phyloP scores from a whole-genome alignment of 1,140 invertebrate genomes.

The Platorchestia sp. region DNA sequence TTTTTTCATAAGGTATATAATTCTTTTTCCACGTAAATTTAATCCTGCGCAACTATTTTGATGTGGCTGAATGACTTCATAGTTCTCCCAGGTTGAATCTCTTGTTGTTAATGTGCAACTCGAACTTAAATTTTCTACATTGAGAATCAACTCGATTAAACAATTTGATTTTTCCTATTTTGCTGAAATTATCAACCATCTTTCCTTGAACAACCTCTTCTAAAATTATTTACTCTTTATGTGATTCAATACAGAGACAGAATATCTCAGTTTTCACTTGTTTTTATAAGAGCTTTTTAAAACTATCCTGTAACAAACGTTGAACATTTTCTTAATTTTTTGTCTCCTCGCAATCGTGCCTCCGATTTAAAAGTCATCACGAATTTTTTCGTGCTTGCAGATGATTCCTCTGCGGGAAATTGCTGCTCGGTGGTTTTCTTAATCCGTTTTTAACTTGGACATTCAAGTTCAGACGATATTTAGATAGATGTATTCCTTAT shows the following conservation, averaged over 20 bases:
- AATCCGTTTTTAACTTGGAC: not conserved
- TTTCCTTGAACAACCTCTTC: too few species aligned
- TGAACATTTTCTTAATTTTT: too few species aligned
- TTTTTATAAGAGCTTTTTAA: not conserved
- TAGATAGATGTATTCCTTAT: not conserved
- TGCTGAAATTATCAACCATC: too few species aligned
- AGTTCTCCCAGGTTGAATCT: not conserved
- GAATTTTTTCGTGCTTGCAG: too few species aligned
- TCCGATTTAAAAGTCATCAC: too few species aligned
- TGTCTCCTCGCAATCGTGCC: too few species aligned
- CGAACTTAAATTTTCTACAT: not conserved
- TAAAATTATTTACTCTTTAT: too few species aligned
- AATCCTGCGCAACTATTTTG: not conserved
- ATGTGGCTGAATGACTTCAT: not conserved
- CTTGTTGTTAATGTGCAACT: too few species aligned
- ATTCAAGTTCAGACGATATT: not conserved
- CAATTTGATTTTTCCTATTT: too few species aligned
- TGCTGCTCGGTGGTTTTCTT: not conserved
- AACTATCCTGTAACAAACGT: too few species aligned
- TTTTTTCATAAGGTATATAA: not conserved
- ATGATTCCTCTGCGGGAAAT: too few species aligned
- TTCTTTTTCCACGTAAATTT: not conserved
- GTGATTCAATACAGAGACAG: not conserved
- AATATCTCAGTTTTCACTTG: not conserved
- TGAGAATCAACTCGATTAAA: too few species aligned